Conservation (phyloP, 2,113 vertebrate species). For the Opisthocomus hoazin region DNA sequence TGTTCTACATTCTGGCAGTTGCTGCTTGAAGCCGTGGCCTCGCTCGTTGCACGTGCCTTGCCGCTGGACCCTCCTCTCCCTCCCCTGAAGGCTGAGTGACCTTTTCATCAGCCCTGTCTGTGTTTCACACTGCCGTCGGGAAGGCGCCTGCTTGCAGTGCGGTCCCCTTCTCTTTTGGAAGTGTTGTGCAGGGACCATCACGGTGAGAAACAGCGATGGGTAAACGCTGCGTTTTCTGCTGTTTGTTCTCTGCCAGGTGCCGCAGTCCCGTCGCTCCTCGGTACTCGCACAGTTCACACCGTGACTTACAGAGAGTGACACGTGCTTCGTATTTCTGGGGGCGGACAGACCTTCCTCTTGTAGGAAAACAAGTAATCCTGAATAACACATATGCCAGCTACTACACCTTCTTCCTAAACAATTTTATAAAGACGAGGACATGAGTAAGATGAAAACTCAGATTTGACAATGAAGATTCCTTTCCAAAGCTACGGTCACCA, state of each 20-base stretch:
- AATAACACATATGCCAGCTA: accelerated
- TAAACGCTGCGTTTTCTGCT: not conserved
- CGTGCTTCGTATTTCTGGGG: not conserved
- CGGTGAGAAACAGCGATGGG: not conserved
- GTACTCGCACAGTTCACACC: not conserved
- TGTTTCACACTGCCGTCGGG: not conserved
- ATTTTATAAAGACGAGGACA: not conserved
- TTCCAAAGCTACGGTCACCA: accelerated
- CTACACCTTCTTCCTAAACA: not conserved
- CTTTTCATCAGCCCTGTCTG: not conserved
- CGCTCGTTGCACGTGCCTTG: not conserved
- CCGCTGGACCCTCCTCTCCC: not conserved
- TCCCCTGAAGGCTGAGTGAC: not conserved
- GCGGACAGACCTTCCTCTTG: not conserved
- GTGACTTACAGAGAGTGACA: accelerated
- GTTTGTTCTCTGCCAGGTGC: not conserved
- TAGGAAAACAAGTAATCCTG: not conserved
- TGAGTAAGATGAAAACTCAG: not conserved
- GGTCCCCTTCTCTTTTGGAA: not conserved
- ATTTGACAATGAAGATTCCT: not conserved
- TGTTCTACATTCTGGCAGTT: not conserved
- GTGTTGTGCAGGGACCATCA: not conserved
- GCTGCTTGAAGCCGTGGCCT: not conserved
- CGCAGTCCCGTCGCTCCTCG: not conserved
- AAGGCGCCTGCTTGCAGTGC: not conserved